Conservation (phyloP, 2,113 vertebrate species). For the Lamprologus tigripictilis region DNA sequence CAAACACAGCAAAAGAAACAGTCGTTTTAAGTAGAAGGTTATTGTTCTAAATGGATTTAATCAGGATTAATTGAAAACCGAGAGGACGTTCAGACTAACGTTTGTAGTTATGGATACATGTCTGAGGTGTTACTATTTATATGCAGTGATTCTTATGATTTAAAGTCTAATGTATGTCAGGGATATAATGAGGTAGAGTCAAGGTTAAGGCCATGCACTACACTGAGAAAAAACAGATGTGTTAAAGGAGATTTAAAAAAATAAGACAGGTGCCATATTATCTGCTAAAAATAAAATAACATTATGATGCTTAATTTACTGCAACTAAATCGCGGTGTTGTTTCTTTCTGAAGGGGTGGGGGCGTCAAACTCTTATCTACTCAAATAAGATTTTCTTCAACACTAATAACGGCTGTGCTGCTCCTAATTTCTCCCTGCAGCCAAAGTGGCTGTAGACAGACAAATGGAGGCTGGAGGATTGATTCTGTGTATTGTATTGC, state of each 20-base stretch:
- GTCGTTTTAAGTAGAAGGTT: neutral
- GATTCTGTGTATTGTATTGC: conserved; percentile 84
- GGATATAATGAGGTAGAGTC: neutral
- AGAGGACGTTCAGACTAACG: neutral
- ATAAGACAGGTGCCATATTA: neutral
- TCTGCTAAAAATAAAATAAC: conserved; percentile 6
- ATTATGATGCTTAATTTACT: conserved; percentile 28
- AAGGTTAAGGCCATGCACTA: neutral
- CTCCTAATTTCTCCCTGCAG: conserved; percentile 90
- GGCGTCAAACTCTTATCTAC: conserved; percentile 17
- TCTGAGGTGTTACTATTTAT: neutral
- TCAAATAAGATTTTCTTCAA: conserved; percentile 42
- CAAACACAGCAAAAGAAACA: conserved; percentile 26
- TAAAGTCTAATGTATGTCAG: neutral
- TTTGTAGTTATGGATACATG: neutral
- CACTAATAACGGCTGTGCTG: conserved; percentile 79
- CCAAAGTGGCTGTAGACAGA: conserved; percentile 85
- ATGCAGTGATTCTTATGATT: neutral
- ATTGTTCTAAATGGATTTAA: neutral
- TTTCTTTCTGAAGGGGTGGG: neutral
- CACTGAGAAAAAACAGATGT: neutral
- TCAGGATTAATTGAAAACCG: neutral
- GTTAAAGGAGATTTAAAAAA: neutral
- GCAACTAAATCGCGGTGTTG: neutral
- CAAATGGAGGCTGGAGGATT: conserved; percentile 82